Evolutionary conservation across 2,113 vertebrate species (phyloP), one percentile per base, ranked within the genome.

Genomic region (Neomonachus schauinslandi): DNA sequence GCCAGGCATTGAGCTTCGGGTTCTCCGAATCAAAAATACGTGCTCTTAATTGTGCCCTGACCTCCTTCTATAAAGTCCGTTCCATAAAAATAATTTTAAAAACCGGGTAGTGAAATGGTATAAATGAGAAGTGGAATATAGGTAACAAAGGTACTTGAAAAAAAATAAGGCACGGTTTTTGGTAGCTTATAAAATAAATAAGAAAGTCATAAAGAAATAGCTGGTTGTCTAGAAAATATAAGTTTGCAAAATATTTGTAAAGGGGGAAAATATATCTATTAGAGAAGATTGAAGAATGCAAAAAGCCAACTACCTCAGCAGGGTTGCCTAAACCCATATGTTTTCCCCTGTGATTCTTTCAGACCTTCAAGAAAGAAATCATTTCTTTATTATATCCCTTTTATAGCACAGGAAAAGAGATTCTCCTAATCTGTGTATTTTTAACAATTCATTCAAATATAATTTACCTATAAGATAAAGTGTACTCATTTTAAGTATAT

Each of bases 151-250:
- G 39, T 0, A 3, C 8, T 74, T 91, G 57, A 55, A 57, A 85
- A 61, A 87, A 28, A 51, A 42, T n/a, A 77, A 49, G 9, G 0
- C 22, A 51, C 3, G 2, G 39, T 72, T 55, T 59, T 84, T 80
- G 9, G 67, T 94, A 59, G 79, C 84, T 51, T 86, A 46, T 28
- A 90, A 89, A 93, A 85, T 71, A 42, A 65, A 57, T 4, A 36
- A 39, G 36, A n/a, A 67, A 65, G 14, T 55, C 11, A 57, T 12
- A 61, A 36, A 79, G 46, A 55, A 55, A 33, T n/a, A 88, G 71
- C 15, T 71, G 2, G 14, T n/a, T 72, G 5, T 12, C 24, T 18
- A 46, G 12, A 79, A 79, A 87, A 88, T 22, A 57, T 15, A 53
- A 46, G 51, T 85, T 84, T 69, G 24, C 26, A 72, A 95, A 51